A percentile compares a stretch with the other conserved stretches of the same genome.
phyloP scores from a whole-genome alignment of 2,113 vertebrate genomes.

The Apeltes quadracus region DNA sequence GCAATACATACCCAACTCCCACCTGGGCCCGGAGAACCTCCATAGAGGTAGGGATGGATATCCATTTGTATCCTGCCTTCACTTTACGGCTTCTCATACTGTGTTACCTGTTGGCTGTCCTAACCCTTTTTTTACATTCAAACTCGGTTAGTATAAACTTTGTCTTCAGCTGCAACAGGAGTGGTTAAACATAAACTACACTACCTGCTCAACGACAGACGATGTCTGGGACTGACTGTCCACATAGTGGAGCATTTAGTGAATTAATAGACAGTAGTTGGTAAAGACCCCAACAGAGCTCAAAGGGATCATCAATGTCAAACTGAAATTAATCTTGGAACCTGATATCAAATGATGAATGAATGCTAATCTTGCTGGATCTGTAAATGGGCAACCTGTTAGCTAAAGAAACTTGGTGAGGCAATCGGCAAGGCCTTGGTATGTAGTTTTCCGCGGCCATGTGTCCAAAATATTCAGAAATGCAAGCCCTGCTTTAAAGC shows the following conservation, averaged over 20 bases:
- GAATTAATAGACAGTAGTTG: neutral
- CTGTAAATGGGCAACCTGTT: neutral
- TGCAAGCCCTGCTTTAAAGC: neutral
- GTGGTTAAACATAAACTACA: neutral
- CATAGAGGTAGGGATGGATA: constrained; percentile 47
- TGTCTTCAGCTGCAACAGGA: neutral
- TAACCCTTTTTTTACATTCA: too few relatives aligned
- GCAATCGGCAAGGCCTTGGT: neutral
- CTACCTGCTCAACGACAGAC: neutral
- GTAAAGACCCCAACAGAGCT: neutral
- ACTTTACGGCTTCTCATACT: neutral
- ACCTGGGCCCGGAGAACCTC: constrained; percentile 49
- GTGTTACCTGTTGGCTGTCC: neutral
- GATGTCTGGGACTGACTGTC: neutral
- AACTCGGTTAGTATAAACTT: too few relatives aligned
- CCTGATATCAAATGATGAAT: neutral
- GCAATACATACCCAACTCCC: constrained; percentile 54
- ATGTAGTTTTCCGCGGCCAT: neutral
- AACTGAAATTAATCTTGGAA: neutral
- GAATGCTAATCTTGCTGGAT: neutral
- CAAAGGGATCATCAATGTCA: neutral
- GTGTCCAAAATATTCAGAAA: neutral
- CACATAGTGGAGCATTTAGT: neutral
- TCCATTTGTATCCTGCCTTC: neutral
- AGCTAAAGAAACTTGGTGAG: neutral